These are phyloP conservation scores for Chauna torquata DNA, from an alignment of 2,113 vertebrate genomes.

Conservation along the genomic window DNA sequence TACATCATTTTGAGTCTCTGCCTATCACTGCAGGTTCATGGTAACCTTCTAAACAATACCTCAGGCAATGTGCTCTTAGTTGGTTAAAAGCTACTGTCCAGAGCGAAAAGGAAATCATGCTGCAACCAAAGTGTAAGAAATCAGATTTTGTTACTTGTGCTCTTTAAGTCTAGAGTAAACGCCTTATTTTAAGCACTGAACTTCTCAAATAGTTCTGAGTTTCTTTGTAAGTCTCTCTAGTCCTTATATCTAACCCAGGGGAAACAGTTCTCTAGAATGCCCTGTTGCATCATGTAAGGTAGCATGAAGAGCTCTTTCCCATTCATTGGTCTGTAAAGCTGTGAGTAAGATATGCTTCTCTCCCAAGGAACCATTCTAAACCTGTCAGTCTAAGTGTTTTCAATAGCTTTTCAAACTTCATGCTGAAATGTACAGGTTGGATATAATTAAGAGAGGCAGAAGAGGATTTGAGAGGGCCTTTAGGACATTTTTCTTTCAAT, in stretches of 20 bases:
- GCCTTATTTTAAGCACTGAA: background rate
- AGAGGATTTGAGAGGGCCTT: slow-evolving; percentile 4
- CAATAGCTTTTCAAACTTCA: slow-evolving; percentile 1
- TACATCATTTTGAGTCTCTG: background rate
- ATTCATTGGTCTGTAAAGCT: background rate
- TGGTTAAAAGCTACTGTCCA: background rate
- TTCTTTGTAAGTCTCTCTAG: background rate
- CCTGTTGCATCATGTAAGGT: background rate
- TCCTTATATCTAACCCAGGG: background rate
- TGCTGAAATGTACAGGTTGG: background rate
- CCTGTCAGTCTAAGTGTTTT: background rate
- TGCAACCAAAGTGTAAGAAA: background rate
- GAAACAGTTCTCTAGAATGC: background rate
- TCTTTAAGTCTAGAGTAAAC: background rate
- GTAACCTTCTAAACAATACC: background rate
- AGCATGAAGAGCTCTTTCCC: background rate
- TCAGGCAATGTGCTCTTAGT: background rate
- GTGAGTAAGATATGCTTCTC: background rate
- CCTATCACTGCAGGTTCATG: rapidly evolving
- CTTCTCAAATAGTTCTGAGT: background rate
- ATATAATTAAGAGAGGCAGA: slow-evolving; percentile 21
- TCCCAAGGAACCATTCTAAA: background rate
- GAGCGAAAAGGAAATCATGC: background rate
- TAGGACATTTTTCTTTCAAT: slow-evolving; percentile 19
- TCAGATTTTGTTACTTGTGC: background rate